Conservation (phyloP, 1,140 invertebrate genomes). For the Chironomus tepperi region DNA sequence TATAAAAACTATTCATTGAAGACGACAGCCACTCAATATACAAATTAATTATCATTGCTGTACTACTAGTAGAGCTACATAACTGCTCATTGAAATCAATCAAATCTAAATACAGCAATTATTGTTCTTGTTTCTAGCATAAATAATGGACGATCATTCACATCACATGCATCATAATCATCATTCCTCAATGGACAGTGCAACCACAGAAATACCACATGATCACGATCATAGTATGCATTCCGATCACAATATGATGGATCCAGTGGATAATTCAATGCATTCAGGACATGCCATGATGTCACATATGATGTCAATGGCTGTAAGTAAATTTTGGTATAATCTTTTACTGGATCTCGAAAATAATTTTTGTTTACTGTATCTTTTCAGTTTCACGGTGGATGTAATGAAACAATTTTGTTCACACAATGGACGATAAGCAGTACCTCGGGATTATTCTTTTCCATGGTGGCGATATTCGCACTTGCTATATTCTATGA, state of each 20-base stretch:
- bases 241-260: not conserved
- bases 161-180: conserved; percentile 15
- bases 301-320: conserved; percentile 19
- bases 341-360: not conserved
- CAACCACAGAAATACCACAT: not conserved
- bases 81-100: too few species aligned
- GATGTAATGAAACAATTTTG: conserved; percentile 61
- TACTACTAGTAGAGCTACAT: too few species aligned
- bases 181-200: not conserved
- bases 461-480: conserved; percentile 77
- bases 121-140: not conserved
- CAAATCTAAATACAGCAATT: too few species aligned
- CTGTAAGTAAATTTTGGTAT: not conserved
- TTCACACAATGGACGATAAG: conserved; percentile 71
- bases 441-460: conserved; percentile 62
- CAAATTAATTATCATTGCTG: too few species aligned
- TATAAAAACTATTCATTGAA: too few species aligned
- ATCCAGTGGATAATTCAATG: not conserved
- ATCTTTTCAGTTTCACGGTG: conserved; percentile 76
- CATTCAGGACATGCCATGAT: not conserved
- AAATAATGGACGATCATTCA: not conserved
- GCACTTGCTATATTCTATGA: conserved; percentile 81
- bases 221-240: not conserved
- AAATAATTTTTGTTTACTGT: not conserved
- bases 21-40: too few species aligned